Evolutionary conservation across 2,797 vertebrate genomes (phyloP).

Genomic region (Periparus ater): DNA sequence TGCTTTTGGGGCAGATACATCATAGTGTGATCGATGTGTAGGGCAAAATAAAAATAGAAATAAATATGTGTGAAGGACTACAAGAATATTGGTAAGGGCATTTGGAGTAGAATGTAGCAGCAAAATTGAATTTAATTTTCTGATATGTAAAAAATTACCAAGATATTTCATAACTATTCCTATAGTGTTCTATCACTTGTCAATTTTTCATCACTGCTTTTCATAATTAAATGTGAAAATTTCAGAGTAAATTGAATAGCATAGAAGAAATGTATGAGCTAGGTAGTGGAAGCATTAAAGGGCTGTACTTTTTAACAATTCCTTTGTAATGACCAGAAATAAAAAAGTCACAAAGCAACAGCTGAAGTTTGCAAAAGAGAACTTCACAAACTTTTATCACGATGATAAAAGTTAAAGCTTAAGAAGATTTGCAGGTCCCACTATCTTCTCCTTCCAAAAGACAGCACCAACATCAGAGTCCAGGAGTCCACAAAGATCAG

Average conservation of each 20-base stretch:
- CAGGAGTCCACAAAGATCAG: background rate
- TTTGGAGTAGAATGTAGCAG: background rate
- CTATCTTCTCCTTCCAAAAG: background rate
- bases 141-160: background rate
- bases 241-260: background rate
- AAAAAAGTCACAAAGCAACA: background rate
- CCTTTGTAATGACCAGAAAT: background rate
- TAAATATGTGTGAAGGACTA: background rate
- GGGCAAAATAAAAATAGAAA: background rate
- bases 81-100: background rate
- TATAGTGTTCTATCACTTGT: background rate
- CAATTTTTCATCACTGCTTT: background rate
- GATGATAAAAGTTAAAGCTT: background rate
- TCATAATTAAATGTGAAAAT: background rate
- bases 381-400: background rate
- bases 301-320: background rate
- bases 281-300: background rate
- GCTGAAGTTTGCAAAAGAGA: background rate
- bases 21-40: background rate
- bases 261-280: background rate
- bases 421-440: background rate
- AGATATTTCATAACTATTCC: background rate
- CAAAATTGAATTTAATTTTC: background rate
- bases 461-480: background rate
- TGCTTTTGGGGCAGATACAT: background rate